These are phyloP conservation scores for Ormyrus thymus DNA, from an alignment of 2,888 invertebrate genomes.

Conservation along the genomic window DNA sequence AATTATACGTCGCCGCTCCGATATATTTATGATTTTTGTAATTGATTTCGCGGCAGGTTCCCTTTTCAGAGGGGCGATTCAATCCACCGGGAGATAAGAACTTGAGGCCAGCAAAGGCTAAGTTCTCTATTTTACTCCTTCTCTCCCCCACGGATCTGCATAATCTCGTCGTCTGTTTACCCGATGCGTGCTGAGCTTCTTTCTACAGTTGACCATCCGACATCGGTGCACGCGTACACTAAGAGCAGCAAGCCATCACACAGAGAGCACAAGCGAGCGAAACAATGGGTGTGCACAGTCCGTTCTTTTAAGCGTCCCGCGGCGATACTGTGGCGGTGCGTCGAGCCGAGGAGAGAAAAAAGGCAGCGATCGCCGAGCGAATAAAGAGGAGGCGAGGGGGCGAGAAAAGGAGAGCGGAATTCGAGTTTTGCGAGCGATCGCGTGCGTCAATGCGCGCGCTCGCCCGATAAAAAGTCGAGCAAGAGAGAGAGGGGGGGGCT, in stretches of 20 bases:
- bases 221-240: not conserved
- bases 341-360: not conserved
- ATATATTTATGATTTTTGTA: too few relatives aligned
- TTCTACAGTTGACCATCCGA: constrained; percentile 24
- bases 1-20: too few relatives aligned
- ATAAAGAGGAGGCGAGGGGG: not conserved
- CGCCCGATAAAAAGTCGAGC: constrained; percentile 36
- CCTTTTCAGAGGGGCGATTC: too few relatives aligned
- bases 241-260: not conserved
- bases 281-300: not conserved
- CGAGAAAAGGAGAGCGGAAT: constrained; percentile 22
- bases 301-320: too few relatives aligned
- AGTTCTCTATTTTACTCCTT: too few relatives aligned
- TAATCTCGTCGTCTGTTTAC: not conserved
- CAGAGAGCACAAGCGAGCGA: not conserved
- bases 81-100: too few relatives aligned
- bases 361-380: too few relatives aligned
- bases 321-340: too few relatives aligned
- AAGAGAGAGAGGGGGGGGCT: too few relatives aligned
- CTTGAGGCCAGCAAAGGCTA: too few relatives aligned
- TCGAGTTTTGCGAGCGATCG: constrained; percentile 2
- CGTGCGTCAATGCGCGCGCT: constrained; percentile 57
- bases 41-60: too few relatives aligned
- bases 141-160: too few relatives aligned
- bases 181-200: not conserved